Evolutionary conservation across 2,888 invertebrate species (phyloP).

Genomic region (Tetropium fuscum): DNA sequence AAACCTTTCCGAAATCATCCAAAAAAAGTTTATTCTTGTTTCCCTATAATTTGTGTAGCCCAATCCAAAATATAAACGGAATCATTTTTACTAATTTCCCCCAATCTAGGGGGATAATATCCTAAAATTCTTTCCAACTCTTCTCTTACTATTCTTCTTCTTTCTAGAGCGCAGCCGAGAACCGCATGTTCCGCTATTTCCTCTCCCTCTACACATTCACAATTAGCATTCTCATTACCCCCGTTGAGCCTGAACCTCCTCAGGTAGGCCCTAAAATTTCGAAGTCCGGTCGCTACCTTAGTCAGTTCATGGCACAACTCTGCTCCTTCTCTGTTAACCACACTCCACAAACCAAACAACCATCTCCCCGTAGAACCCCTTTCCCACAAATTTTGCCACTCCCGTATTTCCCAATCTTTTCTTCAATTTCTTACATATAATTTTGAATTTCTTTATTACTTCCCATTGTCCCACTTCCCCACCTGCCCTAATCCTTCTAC

Average conservation of each 20-base stretch:
- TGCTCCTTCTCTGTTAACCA: not conserved
- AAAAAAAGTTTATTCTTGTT: no score
- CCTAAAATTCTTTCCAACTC: not conserved
- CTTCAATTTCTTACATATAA: no score
- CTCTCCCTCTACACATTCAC: not conserved
- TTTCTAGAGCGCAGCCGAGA: not conserved
- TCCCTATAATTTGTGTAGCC: not conserved
- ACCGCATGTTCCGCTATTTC: not conserved
- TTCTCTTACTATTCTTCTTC: not conserved
- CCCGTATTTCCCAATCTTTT: not conserved
- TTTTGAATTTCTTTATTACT: not conserved
- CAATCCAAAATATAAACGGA: not conserved
- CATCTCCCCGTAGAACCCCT: not conserved
- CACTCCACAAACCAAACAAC: not conserved
- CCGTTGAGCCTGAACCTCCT: not conserved
- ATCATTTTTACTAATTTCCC: not conserved
- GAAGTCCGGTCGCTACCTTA: not conserved
- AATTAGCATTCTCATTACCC: not conserved
- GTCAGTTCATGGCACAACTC: not conserved
- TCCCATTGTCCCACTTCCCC: not conserved
- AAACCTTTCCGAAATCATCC: no score
- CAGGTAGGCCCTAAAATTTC: not conserved
- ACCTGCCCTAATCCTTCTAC: not conserved
- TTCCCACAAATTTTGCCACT: not conserved
- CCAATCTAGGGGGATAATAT: not conserved